Conservation (phyloP, 2,113 vertebrate species). For the Atractosteus spatula region DNA sequence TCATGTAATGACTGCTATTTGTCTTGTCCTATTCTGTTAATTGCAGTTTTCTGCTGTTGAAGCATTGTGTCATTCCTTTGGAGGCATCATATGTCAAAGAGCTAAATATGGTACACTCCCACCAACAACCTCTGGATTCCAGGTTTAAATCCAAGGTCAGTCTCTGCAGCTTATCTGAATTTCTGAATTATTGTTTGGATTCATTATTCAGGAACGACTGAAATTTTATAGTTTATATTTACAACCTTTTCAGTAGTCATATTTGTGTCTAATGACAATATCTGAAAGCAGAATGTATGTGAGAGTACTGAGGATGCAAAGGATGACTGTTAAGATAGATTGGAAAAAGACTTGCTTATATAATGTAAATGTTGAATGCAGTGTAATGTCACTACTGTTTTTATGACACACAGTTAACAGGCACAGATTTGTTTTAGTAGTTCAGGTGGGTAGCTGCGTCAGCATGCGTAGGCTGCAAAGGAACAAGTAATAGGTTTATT, state of each 20-base stretch:
- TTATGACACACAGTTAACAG: too few relatives aligned
- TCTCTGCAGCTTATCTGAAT: neutral
- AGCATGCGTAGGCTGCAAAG: too few relatives aligned
- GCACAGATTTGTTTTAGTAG: too few relatives aligned
- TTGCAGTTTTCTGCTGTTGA: neutral
- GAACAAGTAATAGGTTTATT: too few relatives aligned
- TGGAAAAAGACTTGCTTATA: too few relatives aligned
- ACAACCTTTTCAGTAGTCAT: neutral
- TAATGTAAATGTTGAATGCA: too few relatives aligned
- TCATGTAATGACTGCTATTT: too few relatives aligned
- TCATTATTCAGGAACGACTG: neutral
- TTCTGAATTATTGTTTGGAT: neutral
- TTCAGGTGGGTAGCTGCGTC: too few relatives aligned
- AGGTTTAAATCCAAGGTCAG: conserved; percentile 11
- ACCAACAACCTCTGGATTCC: neutral
- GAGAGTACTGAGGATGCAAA: too few relatives aligned
- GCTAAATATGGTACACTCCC: neutral
- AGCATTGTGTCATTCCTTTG: neutral
- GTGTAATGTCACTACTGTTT: too few relatives aligned
- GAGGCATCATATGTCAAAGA: neutral
- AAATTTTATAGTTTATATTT: neutral
- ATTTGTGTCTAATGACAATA: neutral
- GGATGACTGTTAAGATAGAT: too few relatives aligned
- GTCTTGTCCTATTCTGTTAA: neutral
- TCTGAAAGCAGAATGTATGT: neutral